Conservation (phyloP, 2,888 invertebrate species). For the Helobdella robusta region DNA sequence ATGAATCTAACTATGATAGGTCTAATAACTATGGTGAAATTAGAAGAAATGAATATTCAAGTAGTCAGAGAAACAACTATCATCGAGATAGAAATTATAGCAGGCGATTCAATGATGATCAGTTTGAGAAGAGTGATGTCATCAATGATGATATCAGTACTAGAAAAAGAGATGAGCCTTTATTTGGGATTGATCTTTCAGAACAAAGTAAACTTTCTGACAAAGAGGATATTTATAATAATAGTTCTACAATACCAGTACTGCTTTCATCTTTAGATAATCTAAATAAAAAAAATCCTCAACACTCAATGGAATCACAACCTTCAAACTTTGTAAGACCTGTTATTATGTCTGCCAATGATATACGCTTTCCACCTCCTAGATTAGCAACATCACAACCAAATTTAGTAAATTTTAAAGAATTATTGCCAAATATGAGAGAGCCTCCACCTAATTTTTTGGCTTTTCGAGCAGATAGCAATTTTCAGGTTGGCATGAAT, state of each 20-base stretch:
- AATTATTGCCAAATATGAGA: conserved; percentile 2
- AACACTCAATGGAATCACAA: conserved; percentile 1
- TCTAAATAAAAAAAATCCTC: background rate
- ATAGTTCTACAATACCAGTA: conserved; percentile 16
- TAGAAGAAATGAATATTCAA: no score
- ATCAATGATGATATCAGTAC: no score
- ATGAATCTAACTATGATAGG: no score
- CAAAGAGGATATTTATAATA: no score
- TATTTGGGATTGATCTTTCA: no score
- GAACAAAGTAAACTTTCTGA: no score
- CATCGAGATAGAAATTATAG: no score
- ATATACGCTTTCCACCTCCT: conserved; percentile 8
- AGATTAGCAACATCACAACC: background rate
- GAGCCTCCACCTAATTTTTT: conserved; percentile 8
- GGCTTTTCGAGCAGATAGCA: conserved; percentile 3
- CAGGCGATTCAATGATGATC: no score
- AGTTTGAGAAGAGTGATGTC: no score
- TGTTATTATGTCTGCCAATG: background rate
- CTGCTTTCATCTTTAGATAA: conserved; percentile 7
- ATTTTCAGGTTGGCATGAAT: background rate
- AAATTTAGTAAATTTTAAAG: background rate
- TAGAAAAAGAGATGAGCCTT: no score
- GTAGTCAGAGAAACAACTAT: no score
- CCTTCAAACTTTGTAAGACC: background rate
- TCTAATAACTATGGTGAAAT: no score